phyloP scores from a whole-genome alignment of 2,113 vertebrate species.

The Desmodus rotundus region DNA sequence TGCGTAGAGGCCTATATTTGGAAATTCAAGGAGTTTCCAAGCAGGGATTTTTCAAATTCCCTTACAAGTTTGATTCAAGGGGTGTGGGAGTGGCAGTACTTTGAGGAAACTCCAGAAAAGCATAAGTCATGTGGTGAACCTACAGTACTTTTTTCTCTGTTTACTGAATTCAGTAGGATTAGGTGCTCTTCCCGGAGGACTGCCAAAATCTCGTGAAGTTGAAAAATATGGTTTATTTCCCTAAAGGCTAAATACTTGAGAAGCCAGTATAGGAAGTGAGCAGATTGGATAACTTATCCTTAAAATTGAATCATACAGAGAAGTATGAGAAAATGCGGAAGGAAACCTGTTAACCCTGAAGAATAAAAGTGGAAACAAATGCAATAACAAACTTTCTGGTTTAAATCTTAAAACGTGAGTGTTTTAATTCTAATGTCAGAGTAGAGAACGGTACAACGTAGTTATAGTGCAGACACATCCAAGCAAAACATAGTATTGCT shows the following conservation, averaged over 20 bases:
- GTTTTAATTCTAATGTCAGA: background rate
- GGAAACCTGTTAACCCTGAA: background rate
- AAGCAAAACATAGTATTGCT: background rate
- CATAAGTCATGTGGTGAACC: background rate
- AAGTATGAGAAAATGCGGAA: background rate
- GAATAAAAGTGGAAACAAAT: background rate
- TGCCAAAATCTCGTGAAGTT: background rate
- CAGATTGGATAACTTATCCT: background rate
- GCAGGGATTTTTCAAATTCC: conserved; percentile 55
- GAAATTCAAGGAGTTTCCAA: conserved; percentile 70
- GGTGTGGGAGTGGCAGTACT: background rate
- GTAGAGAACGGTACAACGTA: background rate
- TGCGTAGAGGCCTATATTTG: conserved; percentile 81
- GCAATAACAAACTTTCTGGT: background rate
- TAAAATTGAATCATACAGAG: background rate
- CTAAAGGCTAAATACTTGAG: background rate
- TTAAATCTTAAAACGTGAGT: background rate
- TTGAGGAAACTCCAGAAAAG: conserved; percentile 35
- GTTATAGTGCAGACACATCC: background rate
- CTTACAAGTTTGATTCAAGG: conserved; percentile 35
- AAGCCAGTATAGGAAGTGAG: background rate
- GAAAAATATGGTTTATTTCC: background rate
- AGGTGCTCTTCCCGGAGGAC: background rate
- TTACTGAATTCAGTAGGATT: background rate
- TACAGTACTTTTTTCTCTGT: background rate